Base-by-base conservation (phyloP, 2,113 vertebrate species). In the Dasypus novemcinctus region DNA sequence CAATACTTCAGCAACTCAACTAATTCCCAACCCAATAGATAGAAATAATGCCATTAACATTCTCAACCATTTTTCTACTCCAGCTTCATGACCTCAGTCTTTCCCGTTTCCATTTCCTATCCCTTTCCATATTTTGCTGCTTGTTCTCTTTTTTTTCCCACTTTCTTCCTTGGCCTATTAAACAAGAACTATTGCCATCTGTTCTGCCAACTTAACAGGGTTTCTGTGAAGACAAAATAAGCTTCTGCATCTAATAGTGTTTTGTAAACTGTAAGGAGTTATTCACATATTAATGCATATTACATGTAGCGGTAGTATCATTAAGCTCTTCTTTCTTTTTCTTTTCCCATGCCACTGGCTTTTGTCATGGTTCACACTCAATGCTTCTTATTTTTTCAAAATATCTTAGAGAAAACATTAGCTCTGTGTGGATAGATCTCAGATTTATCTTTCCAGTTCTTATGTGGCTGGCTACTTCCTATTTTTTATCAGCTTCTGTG, bases 101-200 rank as follows among this genome's bases (percentile, higher is more conserved):
- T 69, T 59, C 29, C 31, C 46, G 0, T 74, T 88, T 66, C 1
- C 15, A 11, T 25, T 64, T 94, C 27, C 29, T 72, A 25, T 88
- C 46, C 17, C 2, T 87, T 93, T 93, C 43, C 33, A 12, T 31
- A 23, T 59, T 88, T 94, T 87, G 3, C 75, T 72, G 7, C 36
- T 83, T 41, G 63, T 76, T 80, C 31, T 83, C 33, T 82, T 75
- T 33, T 33, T 71, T 79, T 69, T 85, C 33, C 68, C 43, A 69
- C 68, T 94, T 89, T 64, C 64, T 72, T 69, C 68, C 38, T 33
- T 88, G n/a, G 64, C 15, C 59, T 83, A 15, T 69, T 69, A 94
- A 95, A 83, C 33, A 96, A 94, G 69, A 90, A 93, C 68, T 76
- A n/a, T 64, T 94, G n/a, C 52, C 90, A 93, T 91, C 87, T 96